phyloP scores from a whole-genome alignment of 1,140 invertebrate species.

The Amphibalanus amphitrite region DNA sequence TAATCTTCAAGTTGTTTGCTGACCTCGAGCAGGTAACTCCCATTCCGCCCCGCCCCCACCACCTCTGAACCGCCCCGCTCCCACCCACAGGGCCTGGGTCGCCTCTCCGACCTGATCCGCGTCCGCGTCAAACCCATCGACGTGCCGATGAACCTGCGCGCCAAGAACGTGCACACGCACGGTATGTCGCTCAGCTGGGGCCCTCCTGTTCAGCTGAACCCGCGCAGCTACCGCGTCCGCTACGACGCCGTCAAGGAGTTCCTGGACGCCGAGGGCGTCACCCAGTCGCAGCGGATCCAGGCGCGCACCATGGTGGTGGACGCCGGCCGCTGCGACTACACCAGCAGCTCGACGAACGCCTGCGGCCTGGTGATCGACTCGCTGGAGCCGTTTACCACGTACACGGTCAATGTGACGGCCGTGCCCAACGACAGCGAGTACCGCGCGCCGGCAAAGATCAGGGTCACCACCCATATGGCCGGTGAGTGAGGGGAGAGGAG shows the following conservation, averaged over 20 bases:
- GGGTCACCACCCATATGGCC: constrained; percentile 87
- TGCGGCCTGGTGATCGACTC: constrained; percentile 56
- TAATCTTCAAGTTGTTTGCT: no score
- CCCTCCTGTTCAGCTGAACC: constrained; percentile 73
- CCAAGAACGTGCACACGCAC: constrained; percentile 70
- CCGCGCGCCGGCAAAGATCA: constrained; percentile 78
- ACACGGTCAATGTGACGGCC: constrained; percentile 83
- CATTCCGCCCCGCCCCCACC: no score
- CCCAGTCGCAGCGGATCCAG: constrained; percentile 66
- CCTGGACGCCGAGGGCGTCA: constrained; percentile 80
- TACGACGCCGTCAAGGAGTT: constrained; percentile 90
- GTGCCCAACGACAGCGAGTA: constrained; percentile 66
- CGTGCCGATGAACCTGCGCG: constrained; percentile 67
- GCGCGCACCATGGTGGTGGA: constrained; percentile 50
- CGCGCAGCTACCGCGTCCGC: constrained; percentile 70
- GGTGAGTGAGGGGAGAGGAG: constrained; percentile 17
- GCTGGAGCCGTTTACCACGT: constrained; percentile 81
- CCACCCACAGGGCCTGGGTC: constrained; percentile 29
- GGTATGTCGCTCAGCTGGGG: constrained; percentile 84
- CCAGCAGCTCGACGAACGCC: not conserved
- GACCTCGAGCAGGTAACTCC: no score
- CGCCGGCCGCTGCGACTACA: constrained; percentile 36
- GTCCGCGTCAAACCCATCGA: constrained; percentile 81
- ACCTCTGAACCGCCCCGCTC: no score
- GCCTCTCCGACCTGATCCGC: constrained; percentile 43